phyloP scores from a whole-genome alignment of 2,888 invertebrate species.

The Barypeithes pellucidus region DNA sequence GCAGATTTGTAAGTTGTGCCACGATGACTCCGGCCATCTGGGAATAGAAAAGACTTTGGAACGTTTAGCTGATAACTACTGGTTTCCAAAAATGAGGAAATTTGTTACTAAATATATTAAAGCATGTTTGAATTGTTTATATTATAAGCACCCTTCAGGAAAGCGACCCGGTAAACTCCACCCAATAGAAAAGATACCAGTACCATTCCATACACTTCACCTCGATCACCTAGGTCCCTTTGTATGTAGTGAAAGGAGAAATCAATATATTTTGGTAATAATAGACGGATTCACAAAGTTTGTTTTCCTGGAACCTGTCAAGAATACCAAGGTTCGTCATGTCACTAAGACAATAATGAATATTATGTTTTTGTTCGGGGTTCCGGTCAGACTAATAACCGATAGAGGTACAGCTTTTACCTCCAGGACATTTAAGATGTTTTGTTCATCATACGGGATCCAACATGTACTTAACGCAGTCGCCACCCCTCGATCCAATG shows the following conservation, averaged over 20 bases:
- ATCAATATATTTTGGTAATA: constrained; percentile 43
- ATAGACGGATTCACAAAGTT: constrained; percentile 48
- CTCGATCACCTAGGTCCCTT: constrained; percentile 42
- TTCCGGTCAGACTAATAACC: constrained; percentile 48
- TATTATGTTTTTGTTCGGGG: constrained; percentile 53
- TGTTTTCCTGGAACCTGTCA: constrained; percentile 30
- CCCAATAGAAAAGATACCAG: constrained; percentile 38
- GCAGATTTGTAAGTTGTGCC: no score
- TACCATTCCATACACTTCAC: constrained; percentile 42
- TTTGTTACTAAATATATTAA: constrained; percentile 40
- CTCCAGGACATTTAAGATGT: constrained; percentile 24
- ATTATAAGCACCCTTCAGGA: constrained; percentile 32
- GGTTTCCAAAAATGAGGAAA: constrained; percentile 59
- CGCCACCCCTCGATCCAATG: constrained; percentile 16
- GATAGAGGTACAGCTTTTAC: constrained; percentile 55
- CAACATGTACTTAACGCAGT: constrained; percentile 55
- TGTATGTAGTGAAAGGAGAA: constrained; percentile 34
- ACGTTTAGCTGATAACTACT: constrained; percentile 54
- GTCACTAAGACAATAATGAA: not conserved
- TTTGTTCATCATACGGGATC: constrained; percentile 32
- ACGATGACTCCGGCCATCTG: constrained; percentile 62
- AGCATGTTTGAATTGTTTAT: constrained; percentile 33
- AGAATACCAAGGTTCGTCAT: constrained; percentile 20
- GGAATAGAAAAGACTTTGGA: constrained; percentile 56
- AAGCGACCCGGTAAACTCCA: constrained; percentile 32